Conservation (phyloP, 2,113 vertebrate species). For the Saguinus midas region DNA sequence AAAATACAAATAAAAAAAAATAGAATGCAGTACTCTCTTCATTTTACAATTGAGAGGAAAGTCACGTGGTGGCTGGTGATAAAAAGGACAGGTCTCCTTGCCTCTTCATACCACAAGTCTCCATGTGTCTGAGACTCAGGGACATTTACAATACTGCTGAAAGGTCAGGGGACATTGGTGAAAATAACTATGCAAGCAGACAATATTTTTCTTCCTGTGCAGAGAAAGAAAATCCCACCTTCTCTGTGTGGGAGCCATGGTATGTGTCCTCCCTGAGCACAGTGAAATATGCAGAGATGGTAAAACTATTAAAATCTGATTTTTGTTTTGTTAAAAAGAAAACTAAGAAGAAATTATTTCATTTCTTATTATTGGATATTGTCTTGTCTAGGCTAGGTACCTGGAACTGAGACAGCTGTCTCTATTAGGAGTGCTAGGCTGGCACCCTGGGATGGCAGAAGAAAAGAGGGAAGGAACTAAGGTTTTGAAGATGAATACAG, state of each 20-base stretch:
- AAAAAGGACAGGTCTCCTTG: background rate
- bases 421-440: background rate
- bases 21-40: too few relatives aligned
- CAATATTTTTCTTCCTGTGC: background rate
- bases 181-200: background rate
- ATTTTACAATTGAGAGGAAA: background rate
- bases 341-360: background rate
- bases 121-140: background rate
- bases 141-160: background rate
- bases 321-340: background rate
- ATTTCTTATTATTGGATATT: background rate
- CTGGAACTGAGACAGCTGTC: background rate
- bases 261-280: background rate
- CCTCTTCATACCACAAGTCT: background rate
- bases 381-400: background rate
- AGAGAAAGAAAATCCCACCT: background rate
- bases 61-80: background rate
- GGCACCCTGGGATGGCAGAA: background rate
- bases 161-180: background rate
- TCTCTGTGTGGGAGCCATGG: background rate
- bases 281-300: background rate
- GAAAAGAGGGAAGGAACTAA: background rate
- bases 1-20: too few relatives aligned
- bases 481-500: background rate
- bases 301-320: background rate